Evolutionary conservation across 2,888 invertebrate genomes (phyloP).

Genomic region (Microdon myrmicae): DNA sequence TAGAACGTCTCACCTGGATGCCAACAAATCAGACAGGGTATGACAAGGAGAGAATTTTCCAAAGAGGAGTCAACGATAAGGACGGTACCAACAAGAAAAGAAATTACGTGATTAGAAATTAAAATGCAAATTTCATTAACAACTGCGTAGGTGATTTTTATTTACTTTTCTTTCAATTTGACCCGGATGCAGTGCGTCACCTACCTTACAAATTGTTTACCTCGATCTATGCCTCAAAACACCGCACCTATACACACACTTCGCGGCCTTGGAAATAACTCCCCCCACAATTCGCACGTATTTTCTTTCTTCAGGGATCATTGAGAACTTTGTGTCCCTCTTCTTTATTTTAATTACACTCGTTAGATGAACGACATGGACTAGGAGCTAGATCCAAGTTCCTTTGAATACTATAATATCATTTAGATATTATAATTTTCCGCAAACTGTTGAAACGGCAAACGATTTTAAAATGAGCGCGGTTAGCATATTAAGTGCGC

Average conservation of each 20-base stretch:
- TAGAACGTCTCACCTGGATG: neutral
- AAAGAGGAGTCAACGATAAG: too few species aligned
- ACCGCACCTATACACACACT: constrained; percentile 2
- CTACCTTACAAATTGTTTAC: neutral
- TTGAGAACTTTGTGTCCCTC: constrained; percentile 41
- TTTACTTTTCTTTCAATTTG: constrained; percentile 22
- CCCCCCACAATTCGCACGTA: constrained; percentile 42
- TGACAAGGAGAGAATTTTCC: too few species aligned
- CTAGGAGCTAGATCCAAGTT: too few species aligned
- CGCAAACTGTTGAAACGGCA: too few species aligned
- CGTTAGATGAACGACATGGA: too few species aligned
- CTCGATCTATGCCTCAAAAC: neutral
- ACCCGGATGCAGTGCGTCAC: neutral
- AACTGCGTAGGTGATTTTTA: constrained; percentile 25
- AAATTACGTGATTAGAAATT: constrained; percentile 9
- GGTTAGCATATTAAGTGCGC: too few species aligned
- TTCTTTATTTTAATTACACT: constrained; percentile 34
- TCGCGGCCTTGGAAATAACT: constrained; percentile 5
- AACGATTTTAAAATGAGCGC: too few species aligned
- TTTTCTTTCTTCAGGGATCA: constrained; percentile 42
- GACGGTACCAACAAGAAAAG: neutral
- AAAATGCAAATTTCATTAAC: constrained; percentile 44
- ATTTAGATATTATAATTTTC: too few species aligned
- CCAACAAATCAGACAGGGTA: too few species aligned
- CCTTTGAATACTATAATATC: too few species aligned